Base-by-base conservation (phyloP, 2,797 vertebrate species). In the Hozukius guyotensis region DNA sequence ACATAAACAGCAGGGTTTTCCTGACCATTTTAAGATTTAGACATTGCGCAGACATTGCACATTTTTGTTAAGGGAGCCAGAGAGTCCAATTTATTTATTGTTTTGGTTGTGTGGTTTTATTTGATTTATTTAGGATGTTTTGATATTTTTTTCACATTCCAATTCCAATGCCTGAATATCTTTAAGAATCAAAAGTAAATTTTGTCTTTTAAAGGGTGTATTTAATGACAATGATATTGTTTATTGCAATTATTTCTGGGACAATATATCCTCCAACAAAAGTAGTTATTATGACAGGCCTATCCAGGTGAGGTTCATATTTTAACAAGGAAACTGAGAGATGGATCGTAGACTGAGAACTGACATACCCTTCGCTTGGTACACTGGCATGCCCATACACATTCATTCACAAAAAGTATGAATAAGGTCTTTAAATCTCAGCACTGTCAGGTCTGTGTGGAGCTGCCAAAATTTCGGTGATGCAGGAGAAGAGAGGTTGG, bases 401-500 rank as follows among this genome's bases (percentile, higher is more conserved):
- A 72, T 77, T 76, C 18, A 80, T 65, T 78, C 61, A 88, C 36
- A 82, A 77, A 53, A 79, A 69, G 36, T 42, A 53, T 29, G 49
- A 76, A 76, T 80, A 77, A 10, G 59, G 77, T 72, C 11, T 24
- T 76, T 53, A 63, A 62, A 59, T 78, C 76, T 78, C 27, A 65
- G 59, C 91, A 88, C 92, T 94, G 96, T 96, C 94, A 95, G 93
- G 94, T 90, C 93, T 93, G 94, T 94, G 95, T 91, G 92, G 95
- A 94, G 94, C 87, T 89, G 94, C 94, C 95, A 96, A 96, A 95
- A 96, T 95, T 94, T 95, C 89, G 87, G 91, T 96, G 97, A 98
- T 96, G 93, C 95, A 97, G 96, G 94, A 92, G 11, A 92, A 90
- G 88, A 94, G 92, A 96, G 96, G 97, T 97, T 94, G 95, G 92